phyloP scores from a whole-genome alignment of 2,888 invertebrate genomes.

The Sclerodermus sp. region DNA sequence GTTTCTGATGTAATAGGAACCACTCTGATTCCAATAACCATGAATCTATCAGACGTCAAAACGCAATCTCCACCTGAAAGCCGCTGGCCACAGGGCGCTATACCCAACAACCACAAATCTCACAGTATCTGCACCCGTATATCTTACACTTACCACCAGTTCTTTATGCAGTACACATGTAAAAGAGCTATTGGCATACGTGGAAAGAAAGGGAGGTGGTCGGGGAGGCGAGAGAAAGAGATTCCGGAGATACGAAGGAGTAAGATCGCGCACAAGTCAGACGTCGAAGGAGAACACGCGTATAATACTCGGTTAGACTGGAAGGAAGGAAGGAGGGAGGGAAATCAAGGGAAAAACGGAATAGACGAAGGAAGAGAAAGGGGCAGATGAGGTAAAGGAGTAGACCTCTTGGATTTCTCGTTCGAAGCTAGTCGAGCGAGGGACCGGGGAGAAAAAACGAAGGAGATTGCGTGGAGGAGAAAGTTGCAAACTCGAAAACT shows the following conservation, averaged over 20 bases:
- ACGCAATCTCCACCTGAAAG: slow-evolving; percentile 67
- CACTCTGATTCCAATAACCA: slow-evolving; percentile 73
- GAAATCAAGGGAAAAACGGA: neutral
- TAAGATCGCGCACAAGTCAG: slow-evolving; percentile 3
- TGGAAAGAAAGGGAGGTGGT: slow-evolving; percentile 13
- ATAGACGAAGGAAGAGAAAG: slow-evolving; percentile 5
- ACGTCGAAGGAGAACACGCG: neutral
- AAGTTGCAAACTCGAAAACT: slow-evolving; percentile 47
- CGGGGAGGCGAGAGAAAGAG: slow-evolving; percentile 15
- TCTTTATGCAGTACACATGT: slow-evolving; percentile 31
- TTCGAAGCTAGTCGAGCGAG: slow-evolving; percentile 14
- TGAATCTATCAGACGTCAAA: slow-evolving; percentile 79
- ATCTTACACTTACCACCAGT: slow-evolving; percentile 33
- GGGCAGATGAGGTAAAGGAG: neutral
- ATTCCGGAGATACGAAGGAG: neutral
- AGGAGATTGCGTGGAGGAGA: slow-evolving; percentile 40
- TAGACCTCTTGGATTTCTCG: slow-evolving; percentile 28
- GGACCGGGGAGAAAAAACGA: slow-evolving; percentile 15
- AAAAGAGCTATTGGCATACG: slow-evolving; percentile 24
- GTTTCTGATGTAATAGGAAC: slow-evolving; percentile 33
- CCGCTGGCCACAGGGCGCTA: slow-evolving; percentile 24
- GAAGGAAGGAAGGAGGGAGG: neutral
- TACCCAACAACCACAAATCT: slow-evolving; percentile 43
- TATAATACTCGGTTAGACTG: neutral
- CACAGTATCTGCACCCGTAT: slow-evolving; percentile 40